These are phyloP conservation scores for Sinocyclocheilus anshuiensis DNA, from an alignment of 2,113 vertebrate genomes.

Conservation along the genomic window DNA sequence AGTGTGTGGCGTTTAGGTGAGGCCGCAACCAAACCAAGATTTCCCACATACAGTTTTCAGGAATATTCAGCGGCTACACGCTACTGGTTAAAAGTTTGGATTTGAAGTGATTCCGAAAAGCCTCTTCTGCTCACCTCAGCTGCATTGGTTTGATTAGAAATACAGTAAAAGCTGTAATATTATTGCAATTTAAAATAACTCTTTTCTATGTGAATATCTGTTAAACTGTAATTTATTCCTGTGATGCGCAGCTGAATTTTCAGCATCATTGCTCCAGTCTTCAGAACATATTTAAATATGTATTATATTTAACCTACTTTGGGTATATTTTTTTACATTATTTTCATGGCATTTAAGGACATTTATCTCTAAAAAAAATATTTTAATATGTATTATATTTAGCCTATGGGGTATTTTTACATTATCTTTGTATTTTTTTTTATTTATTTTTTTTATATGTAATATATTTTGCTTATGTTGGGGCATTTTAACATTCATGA, in stretches of 20 bases:
- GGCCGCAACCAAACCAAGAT: neutral
- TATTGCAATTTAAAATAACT: neutral
- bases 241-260: neutral
- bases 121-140: neutral
- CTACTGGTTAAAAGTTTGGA: neutral
- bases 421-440: no score
- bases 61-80: neutral
- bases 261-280: neutral
- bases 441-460: no score
- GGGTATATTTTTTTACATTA: no score
- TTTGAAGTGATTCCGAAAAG: neutral
- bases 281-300: neutral
- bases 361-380: no score
- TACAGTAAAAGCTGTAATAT: neutral
- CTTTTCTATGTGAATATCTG: neutral
- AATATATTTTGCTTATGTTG: no score
- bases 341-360: no score
- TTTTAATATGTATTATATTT: no score
- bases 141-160: neutral
- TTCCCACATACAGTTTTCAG: neutral
- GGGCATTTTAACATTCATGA: no score
- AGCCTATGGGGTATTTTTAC: no score
- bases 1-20: constrained; percentile 10
- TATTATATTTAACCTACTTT: no score
- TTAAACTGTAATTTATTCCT: neutral